phyloP scores from a whole-genome alignment of 2,113 vertebrate genomes.

The Melospiza melodia region DNA sequence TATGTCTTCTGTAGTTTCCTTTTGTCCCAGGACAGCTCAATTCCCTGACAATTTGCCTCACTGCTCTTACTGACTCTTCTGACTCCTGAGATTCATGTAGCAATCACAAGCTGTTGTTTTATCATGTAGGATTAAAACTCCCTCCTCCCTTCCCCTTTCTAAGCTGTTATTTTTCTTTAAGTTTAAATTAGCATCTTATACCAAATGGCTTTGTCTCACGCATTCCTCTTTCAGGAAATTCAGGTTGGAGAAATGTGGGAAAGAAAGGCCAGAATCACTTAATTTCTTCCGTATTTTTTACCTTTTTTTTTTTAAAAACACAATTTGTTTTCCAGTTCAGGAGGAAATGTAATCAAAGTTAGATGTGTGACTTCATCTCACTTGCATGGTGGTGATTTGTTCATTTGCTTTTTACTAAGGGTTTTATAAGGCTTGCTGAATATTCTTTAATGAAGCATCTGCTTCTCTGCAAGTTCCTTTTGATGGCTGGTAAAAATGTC shows the following conservation, averaged over 20 bases:
- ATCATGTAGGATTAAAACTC: background rate
- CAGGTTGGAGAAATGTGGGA: slow-evolving; percentile 16
- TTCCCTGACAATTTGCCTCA: background rate
- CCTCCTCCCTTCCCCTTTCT: slow-evolving; percentile 5
- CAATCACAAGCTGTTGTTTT: background rate
- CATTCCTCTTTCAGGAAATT: slow-evolving; percentile 19
- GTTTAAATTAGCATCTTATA: slow-evolving; percentile 52
- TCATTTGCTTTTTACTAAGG: slow-evolving; percentile 29
- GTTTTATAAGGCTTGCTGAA: slow-evolving; percentile 53
- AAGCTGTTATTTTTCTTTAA: slow-evolving; percentile 53
- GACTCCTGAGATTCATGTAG: background rate
- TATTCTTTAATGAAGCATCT: slow-evolving; percentile 69
- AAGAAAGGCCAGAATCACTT: background rate
- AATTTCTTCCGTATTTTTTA: background rate
- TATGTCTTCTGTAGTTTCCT: background rate
- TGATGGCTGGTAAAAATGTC: slow-evolving; percentile 45
- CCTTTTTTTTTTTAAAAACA: background rate
- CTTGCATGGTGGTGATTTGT: slow-evolving; percentile 20
- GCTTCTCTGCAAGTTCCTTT: slow-evolving; percentile 51
- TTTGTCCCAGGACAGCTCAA: background rate
- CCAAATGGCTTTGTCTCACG: slow-evolving; percentile 48
- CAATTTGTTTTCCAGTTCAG: background rate
- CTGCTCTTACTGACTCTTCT: background rate
- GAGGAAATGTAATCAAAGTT: slow-evolving; percentile 28
- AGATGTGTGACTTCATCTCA: slow-evolving; percentile 3